Percentiles rank a stretch among this genome's conserved stretches.
phyloP scores from a whole-genome alignment of 2,888 invertebrate genomes.

The Halocaridina rubra region DNA sequence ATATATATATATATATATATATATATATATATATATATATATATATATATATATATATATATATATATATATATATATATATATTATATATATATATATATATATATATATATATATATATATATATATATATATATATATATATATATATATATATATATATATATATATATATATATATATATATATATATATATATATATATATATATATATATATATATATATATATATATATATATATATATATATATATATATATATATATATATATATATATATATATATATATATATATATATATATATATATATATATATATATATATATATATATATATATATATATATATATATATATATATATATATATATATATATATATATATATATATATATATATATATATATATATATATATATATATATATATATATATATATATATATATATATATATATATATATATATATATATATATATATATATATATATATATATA shows the following conservation, averaged over 20 bases:
- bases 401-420: constrained; percentile 1
- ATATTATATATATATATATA: background rate
- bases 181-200: background rate
- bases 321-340: background rate
- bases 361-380: constrained; percentile 1
- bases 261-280: constrained; percentile 9
- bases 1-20: constrained; percentile 17
- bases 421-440: constrained; percentile 3
- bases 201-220: background rate
- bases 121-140: constrained; percentile 13
- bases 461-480: background rate
- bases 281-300: background rate
- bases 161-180: constrained; percentile 8
- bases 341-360: background rate
- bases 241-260: background rate
- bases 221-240: constrained; percentile 6
- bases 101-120: constrained; percentile 6
- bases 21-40: constrained; percentile 26
- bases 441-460: constrained; percentile 5
- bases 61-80: background rate
- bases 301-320: background rate
- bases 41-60: background rate
- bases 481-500: background rate
- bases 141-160: constrained; percentile 2
- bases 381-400: constrained; percentile 8